Conservation (phyloP, 1,140 invertebrate genomes). For the Teleopsis dalmanni region DNA sequence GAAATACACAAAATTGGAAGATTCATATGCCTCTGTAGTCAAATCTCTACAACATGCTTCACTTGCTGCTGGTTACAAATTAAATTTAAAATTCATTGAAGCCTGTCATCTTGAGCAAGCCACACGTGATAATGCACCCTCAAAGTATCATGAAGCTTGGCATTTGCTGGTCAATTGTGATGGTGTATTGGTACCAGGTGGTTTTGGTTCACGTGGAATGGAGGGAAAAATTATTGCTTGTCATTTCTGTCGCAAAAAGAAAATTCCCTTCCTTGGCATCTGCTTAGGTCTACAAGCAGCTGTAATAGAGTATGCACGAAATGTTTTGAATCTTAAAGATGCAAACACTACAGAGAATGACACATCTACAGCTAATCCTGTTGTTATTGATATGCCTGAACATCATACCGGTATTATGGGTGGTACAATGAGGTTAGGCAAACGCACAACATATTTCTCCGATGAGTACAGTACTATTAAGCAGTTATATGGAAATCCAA, state of each 20-base stretch:
- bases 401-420: slow-evolving; percentile 89
- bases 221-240: slow-evolving; percentile 95
- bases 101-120: slow-evolving; percentile 78
- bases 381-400: slow-evolving; percentile 99
- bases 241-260: slow-evolving; percentile 83
- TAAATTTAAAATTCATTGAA: slow-evolving; percentile 86
- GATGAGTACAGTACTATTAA: slow-evolving; percentile 51
- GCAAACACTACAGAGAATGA: slow-evolving; percentile 87
- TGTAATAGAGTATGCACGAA: slow-evolving; percentile 93
- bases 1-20: slow-evolving; percentile 94
- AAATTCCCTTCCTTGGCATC: slow-evolving; percentile 90
- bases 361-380: slow-evolving; percentile 60
- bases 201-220: slow-evolving; percentile 92
- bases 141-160: slow-evolving; percentile 91
- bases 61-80: slow-evolving; percentile 71
- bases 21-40: slow-evolving; percentile 93
- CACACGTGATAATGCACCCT: slow-evolving; percentile 64
- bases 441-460: slow-evolving; percentile 76
- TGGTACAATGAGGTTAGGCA: slow-evolving; percentile 96
- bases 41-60: slow-evolving; percentile 93
- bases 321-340: slow-evolving; percentile 67
- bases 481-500: slow-evolving; percentile 75
- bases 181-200: slow-evolving; percentile 93
- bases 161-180: slow-evolving; percentile 79
- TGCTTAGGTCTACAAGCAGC: slow-evolving; percentile 96